Percentiles rank a stretch among this genome's conserved stretches.
These are phyloP conservation scores for Tiliacea citrago DNA, from an alignment of 2,888 invertebrate genomes.

Conservation along the genomic window DNA sequence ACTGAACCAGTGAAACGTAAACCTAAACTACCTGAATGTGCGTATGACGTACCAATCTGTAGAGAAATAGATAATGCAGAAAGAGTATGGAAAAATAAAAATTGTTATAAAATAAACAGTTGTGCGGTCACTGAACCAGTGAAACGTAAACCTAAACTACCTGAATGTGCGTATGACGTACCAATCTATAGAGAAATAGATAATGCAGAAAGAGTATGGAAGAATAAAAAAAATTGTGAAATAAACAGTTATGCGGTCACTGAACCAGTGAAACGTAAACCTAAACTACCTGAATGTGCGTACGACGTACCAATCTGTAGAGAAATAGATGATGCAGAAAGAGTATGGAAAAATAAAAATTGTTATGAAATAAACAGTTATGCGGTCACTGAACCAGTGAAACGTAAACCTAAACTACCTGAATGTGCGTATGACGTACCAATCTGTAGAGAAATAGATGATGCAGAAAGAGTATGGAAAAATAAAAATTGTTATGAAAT, in stretches of 20 bases:
- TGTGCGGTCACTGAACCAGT: neutral
- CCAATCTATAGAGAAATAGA: neutral
- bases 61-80: neutral
- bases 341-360: slow-evolving; percentile 2
- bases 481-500: neutral
- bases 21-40: neutral
- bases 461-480: neutral
- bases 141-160: neutral
- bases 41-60: neutral
- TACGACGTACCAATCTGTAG: neutral
- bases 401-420: neutral
- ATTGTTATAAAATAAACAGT: neutral
- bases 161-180: neutral
- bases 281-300: neutral
- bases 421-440: neutral
- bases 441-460: neutral
- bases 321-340: neutral
- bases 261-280: neutral
- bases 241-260: neutral
- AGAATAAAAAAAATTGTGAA: neutral
- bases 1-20: neutral
- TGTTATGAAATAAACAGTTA: neutral
- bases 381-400: neutral
- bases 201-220: neutral
- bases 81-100: slow-evolving; percentile 2